Evolutionary conservation across 2,797 vertebrate species (phyloP), one percentile per base, ranked within the genome.

Genomic region (Ibycter americanus): DNA sequence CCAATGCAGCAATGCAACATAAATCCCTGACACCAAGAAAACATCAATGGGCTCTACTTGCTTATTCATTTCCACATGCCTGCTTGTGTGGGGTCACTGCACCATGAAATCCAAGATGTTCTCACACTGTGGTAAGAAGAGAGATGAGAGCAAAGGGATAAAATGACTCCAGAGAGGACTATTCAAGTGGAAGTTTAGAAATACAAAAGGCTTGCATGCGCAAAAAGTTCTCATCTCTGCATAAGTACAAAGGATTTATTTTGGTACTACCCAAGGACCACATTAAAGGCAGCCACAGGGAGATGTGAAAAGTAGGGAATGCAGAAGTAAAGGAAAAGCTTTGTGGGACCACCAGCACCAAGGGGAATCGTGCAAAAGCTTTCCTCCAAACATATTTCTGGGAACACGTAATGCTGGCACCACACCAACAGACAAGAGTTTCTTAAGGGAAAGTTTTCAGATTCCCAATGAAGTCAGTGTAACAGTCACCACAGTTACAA

Each of bases 331-430:
- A 80, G 49, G 52, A 65, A 87, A 74, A 40, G 63, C 65, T 93
- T 65, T 77, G 78, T 27, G 67, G 63, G 90, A 90, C 56, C 81
- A 92, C 73, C 90, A 87, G 70, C 62, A 76, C 55, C 71, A 95
- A 92, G 88, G 67, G 93, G 63, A 94, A 89, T 55, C 4, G 1
- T 46, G 81, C 52, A 83, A 62, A 76, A 84, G n/a, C 63, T 92
- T 71, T 81, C 49, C 76, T 97, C 70, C 90, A 85, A 77, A 56
- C 95, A 96, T 96, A 92, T 59, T 96, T 96, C 86, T 96, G 92
- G 78, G 88, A 85, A 54, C 55, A 77, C 21, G 91, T 89, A 88
- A 97, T 80, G 83, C 78, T 96, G 96, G 96, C 91, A n/a, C 32
- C 1, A 14, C 1, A 12, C 88, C 95, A 95, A 49, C 67, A 78